Base-by-base conservation (phyloP, 2,888 invertebrate species). In the Serripes groenlandicus region DNA sequence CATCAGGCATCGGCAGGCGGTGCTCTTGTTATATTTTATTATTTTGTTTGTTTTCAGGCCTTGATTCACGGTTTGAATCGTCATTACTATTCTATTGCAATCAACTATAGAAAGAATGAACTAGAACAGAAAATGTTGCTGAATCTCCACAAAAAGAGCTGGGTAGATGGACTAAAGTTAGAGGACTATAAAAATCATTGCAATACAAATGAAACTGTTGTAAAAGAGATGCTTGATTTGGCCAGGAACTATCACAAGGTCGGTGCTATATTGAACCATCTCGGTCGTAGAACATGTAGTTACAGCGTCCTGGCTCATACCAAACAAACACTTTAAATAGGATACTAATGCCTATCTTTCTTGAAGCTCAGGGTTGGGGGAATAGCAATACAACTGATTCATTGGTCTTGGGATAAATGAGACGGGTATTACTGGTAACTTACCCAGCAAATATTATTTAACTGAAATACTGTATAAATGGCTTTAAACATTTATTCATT, bases 1-100 rank as follows among this genome's bases (percentile, higher is more conserved):
- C n/a, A n/a, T n/a, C n/a, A n/a, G n/a, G 42, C 42, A 11, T 42
- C 11, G 42, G 42, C 42, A 9, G 18, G 42, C 11, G 42, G 42
- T 18, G 18, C 18, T 42, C 11, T 9, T 18, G 18, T 42, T 42
- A 11, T 18, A 42, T 18, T 11, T 11, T 9, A 9, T 11, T 18
- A 42, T 42, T 18, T 9, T 54, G 9, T 54, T 42, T 75, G 1
- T 58, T 90, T 93, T n/a, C 94, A 99, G 96, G 99, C 99, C 49
- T 96, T 99, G 80, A 99, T 99, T 91, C 99, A 99, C 93, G 99
- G 99, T 21, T 96, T 99, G 35, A 99, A 99, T 95, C 97, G 99
- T 86, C 99, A 99, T 95, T 99, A 99, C 94, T 99, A 99, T 95
- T 99, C 99, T 58, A 99, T 99, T 94, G 99, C 99, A 95, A 99